Conservation (phyloP, 2,797 vertebrate species). For the Phataginus tricuspis region DNA sequence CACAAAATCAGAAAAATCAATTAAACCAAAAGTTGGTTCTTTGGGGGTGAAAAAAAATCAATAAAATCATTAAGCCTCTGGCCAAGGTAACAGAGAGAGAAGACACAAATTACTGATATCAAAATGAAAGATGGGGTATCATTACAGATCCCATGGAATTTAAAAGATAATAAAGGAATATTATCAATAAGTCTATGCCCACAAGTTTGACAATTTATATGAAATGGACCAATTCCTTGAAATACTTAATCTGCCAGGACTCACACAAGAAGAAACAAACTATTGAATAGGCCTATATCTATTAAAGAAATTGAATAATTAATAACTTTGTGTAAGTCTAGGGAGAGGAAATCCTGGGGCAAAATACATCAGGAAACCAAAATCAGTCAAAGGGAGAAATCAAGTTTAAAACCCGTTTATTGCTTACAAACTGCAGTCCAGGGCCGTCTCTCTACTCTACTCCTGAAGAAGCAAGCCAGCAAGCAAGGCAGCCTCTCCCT, state of each 20-base stretch:
- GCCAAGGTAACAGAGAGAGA: neutral
- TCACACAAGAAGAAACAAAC: neutral
- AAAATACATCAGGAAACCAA: too few species aligned
- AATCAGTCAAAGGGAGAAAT: too few species aligned
- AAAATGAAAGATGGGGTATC: neutral
- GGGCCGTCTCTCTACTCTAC: too few species aligned
- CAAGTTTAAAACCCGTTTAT: too few species aligned
- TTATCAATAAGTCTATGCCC: neutral
- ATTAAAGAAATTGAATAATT: neutral
- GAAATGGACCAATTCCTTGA: neutral
- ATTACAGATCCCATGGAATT: neutral
- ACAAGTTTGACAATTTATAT: neutral
- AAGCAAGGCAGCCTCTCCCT: too few species aligned
- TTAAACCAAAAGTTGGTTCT: neutral
- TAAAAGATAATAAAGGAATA: neutral
- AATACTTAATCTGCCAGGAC: neutral
- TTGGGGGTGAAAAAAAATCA: neutral
- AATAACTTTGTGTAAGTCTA: too few species aligned
- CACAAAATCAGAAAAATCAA: neutral
- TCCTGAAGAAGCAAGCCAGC: too few species aligned
- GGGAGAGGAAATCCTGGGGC: too few species aligned
- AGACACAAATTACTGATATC: neutral
- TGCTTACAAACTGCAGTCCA: too few species aligned
- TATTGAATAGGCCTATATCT: neutral
- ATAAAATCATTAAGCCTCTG: neutral